Evolutionary conservation across 2,113 vertebrate species (phyloP), one percentile per base, ranked within the genome.

Genomic region (Channa maculata): DNA sequence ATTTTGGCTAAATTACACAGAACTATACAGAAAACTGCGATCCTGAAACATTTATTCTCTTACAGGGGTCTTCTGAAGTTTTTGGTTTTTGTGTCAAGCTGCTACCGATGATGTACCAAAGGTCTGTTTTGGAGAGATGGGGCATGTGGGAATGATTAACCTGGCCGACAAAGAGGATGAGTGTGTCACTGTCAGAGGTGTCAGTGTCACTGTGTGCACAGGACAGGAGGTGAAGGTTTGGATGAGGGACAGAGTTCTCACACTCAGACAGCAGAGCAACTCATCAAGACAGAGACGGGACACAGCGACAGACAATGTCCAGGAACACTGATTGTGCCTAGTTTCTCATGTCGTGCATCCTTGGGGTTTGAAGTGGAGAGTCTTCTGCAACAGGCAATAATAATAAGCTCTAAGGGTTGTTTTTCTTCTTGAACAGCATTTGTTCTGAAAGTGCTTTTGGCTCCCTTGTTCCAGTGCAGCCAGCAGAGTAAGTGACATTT

Each of bases 81-180:
- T 75, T 82, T 59, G 55, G 57, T 83, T 79, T 83, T 34, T 24
- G 75, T 78, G 34, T 24, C 9, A 24, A 57, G 50, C 24, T 33
- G 63, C 66, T 48, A 9, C 45, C 2, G 1, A 9, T 2, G 15
- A 12, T 8, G 43, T 41, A 63, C 65, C 74, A 84, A 89, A 87
- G 74, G 77, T 87, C 77, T 79, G 67, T 79, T 83, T 79, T 65
- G 59, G 83, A 53, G 53, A 67, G 50, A 71, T 78, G 77, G 69
- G 52, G 3, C 41, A 80, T 12, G 65, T 74, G 89, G 80, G 58
- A 94, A 94, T 94, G 85, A 91, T 94, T 94, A 94, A 95, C 91
- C 65, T 13, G 59, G 3, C 51, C 60, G 69, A 39, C 57, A 33
- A 8, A 43, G 14, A 10, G 41, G 58, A 74, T 71, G 72, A 80